Conservation (phyloP, 2,888 invertebrate species). For the Tholera decimalis region DNA sequence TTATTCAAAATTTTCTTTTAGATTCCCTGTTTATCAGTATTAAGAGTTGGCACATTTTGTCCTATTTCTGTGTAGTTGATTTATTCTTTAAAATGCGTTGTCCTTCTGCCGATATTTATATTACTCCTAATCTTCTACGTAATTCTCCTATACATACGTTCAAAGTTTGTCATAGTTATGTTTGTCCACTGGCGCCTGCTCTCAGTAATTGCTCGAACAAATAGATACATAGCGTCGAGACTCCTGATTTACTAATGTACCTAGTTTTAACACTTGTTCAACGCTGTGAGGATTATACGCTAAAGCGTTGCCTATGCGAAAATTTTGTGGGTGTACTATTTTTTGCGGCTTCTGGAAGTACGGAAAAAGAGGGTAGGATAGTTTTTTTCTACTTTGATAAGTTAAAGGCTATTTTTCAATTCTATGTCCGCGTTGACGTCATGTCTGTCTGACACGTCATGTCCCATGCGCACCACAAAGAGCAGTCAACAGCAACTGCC, state of each 20-base stretch:
- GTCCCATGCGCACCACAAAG: too few species aligned
- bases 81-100: not conserved
- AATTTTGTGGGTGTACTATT: conserved; percentile 6
- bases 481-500: too few species aligned
- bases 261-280: conserved; percentile 86
- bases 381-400: not conserved
- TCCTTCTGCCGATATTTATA: conserved; percentile 15
- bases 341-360: conserved; percentile 2
- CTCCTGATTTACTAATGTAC: conserved; percentile 88
- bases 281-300: conserved; percentile 63
- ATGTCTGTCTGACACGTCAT: too few species aligned
- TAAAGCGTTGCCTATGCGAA: conserved; percentile 46
- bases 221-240: conserved; percentile 78
- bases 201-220: conserved; percentile 87
- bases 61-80: too few species aligned
- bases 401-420: too few species aligned
- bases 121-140: conserved; percentile 28
- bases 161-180: conserved; percentile 77
- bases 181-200: conserved; percentile 89
- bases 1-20: too few species aligned
- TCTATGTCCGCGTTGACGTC: too few species aligned
- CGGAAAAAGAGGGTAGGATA: too few species aligned
- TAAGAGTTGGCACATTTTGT: too few species aligned
- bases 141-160: conserved; percentile 48
- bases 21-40: too few species aligned